Conservation (phyloP, 1,140 invertebrate genomes). For the Drosophila kikkawai region DNA sequence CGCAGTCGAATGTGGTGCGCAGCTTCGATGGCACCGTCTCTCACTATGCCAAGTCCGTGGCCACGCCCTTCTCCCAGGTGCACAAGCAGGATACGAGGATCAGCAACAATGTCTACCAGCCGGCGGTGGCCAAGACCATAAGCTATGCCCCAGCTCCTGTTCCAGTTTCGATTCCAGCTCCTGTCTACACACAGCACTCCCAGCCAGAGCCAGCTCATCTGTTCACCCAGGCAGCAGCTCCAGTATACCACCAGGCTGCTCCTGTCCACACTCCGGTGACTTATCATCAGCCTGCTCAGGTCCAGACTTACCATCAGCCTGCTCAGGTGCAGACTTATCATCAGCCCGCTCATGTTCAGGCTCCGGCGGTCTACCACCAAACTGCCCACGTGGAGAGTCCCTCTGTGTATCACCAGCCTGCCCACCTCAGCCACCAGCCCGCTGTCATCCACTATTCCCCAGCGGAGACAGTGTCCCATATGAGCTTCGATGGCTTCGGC, state of each 20-base stretch:
- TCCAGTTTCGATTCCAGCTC: conserved; percentile 48
- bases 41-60: conserved; percentile 88
- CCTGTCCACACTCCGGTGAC: conserved; percentile 46
- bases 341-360: conserved; percentile 59
- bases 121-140: conserved; percentile 81
- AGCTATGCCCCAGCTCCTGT: conserved; percentile 74
- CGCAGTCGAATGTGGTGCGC: conserved; percentile 86
- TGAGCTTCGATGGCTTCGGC: conserved; percentile 86
- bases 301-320: conserved; percentile 36
- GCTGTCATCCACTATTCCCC: conserved; percentile 85
- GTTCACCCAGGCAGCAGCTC: conserved; percentile 40
- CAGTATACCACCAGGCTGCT: conserved; percentile 36
- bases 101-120: conserved; percentile 87
- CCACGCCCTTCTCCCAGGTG: conserved; percentile 88
- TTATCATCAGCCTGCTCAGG: conserved; percentile 40
- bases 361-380: conserved; percentile 42
- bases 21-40: conserved; percentile 87
- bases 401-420: conserved; percentile 22
- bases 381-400: conserved; percentile 33
- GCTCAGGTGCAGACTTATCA: conserved; percentile 35
- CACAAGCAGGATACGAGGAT: conserved; percentile 87
- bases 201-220: conserved; percentile 19
- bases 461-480: conserved; percentile 86
- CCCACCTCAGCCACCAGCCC: conserved; percentile 55
- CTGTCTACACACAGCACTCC: conserved; percentile 28